phyloP scores from a whole-genome alignment of 1,140 invertebrate genomes.

The Drosophila tristis region DNA sequence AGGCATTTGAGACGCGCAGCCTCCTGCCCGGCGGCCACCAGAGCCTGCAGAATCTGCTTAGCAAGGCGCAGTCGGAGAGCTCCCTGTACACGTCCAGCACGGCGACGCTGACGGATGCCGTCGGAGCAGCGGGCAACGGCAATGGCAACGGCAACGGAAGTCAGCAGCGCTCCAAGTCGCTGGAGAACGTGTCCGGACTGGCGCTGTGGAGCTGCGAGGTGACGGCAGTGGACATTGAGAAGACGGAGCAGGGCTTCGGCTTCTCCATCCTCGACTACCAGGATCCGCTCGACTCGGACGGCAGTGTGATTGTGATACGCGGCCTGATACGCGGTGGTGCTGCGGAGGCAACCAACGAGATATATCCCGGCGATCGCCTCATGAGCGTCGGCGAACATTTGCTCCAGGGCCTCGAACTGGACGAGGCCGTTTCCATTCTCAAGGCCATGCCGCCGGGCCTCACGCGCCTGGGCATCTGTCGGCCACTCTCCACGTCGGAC shows the following conservation, averaged over 20 bases:
- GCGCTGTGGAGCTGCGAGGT: constrained; percentile 97
- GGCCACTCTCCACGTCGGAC: constrained; percentile 88
- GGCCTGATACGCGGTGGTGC: constrained; percentile 96
- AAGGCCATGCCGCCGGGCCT: constrained; percentile 93
- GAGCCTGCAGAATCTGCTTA: constrained; percentile 87
- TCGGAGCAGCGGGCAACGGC: constrained; percentile 6
- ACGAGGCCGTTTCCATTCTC: constrained; percentile 95
- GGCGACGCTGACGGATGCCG: constrained; percentile 87
- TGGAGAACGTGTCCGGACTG: constrained; percentile 95
- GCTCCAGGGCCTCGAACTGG: constrained; percentile 94
- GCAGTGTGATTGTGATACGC: constrained; percentile 97
- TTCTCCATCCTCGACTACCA: constrained; percentile 98
- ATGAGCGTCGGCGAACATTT: constrained; percentile 94
- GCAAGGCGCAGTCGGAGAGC: constrained; percentile 96
- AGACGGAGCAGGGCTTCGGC: constrained; percentile 95
- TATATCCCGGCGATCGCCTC: constrained; percentile 96
- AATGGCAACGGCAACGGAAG: constrained; percentile 1
- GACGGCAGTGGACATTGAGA: constrained; percentile 93
- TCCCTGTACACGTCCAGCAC: constrained; percentile 91
- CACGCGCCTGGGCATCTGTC: constrained; percentile 93
- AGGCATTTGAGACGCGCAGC: constrained; percentile 91
- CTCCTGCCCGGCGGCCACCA: constrained; percentile 91
- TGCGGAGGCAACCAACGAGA: constrained; percentile 93
- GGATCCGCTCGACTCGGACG: constrained; percentile 94
- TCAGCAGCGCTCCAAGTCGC: constrained; percentile 89